Evolutionary conservation across 2,888 invertebrate genomes (phyloP).

Genomic region (Spilosoma lubricipeda): DNA sequence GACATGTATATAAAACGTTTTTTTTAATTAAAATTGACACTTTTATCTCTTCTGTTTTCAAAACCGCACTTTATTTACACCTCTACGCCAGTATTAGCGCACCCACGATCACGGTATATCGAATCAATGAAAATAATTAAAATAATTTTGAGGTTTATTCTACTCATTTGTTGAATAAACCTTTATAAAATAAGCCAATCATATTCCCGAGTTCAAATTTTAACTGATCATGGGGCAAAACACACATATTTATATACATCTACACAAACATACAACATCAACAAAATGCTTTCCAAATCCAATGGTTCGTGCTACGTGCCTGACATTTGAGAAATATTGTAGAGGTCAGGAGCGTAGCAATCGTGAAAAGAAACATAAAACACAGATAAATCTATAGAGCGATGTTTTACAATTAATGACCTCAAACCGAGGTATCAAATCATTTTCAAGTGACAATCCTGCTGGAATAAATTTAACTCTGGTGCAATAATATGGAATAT

Average conservation of each 20-base stretch:
- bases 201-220: background rate
- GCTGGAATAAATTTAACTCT: too few species aligned
- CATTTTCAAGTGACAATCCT: too few species aligned
- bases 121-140: background rate
- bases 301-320: background rate
- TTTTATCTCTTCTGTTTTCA: background rate
- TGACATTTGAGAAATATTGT: background rate
- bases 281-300: slow-evolving; percentile 3
- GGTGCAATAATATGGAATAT: background rate
- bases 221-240: background rate
- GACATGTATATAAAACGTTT: background rate
- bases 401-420: background rate
- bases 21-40: too few species aligned
- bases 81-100: background rate
- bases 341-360: background rate
- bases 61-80: background rate
- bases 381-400: background rate
- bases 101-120: background rate
- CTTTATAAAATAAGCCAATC: background rate
- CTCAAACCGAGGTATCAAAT: background rate
- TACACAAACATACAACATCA: slow-evolving; percentile 9
- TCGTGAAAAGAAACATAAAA: background rate
- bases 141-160: background rate
- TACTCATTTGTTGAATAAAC: background rate
- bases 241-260: background rate